Evolutionary conservation across 2,888 invertebrate genomes (phyloP).

Genomic region (Brenthis hecate): DNA sequence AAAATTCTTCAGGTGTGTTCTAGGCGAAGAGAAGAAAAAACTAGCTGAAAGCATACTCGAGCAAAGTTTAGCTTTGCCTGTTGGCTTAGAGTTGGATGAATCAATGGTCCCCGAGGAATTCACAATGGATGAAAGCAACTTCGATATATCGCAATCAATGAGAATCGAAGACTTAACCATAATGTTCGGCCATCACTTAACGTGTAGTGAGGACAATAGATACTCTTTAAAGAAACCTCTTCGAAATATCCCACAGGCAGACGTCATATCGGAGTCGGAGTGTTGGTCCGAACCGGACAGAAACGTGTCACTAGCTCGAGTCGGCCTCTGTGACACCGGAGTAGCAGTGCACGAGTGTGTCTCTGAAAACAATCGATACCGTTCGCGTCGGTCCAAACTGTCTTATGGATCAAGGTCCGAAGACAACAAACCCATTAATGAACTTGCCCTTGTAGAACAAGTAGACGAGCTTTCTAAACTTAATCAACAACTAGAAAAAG

Average conservation of each 20-base stretch:
- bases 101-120: constrained; percentile 74
- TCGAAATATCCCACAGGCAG: constrained; percentile 61
- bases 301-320: constrained; percentile 89
- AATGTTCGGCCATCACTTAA: constrained; percentile 75
- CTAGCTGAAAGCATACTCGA: constrained; percentile 76
- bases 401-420: constrained; percentile 71
- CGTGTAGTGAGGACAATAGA: constrained; percentile 59
- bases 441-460: constrained; percentile 81
- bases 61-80: constrained; percentile 75
- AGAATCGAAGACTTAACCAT: constrained; percentile 73
- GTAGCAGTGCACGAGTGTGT: constrained; percentile 54
- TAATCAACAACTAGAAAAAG: constrained; percentile 60
- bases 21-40: constrained; percentile 76
- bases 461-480: constrained; percentile 65
- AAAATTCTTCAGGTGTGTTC: constrained; percentile 65
- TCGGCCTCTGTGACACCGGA: constrained; percentile 82
- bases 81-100: constrained; percentile 74
- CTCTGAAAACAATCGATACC: constrained; percentile 62
- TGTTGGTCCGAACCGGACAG: constrained; percentile 94
- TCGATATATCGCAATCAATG: constrained; percentile 71
- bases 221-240: constrained; percentile 50
- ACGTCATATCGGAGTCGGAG: constrained; percentile 86
- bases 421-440: constrained; percentile 74
- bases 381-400: constrained; percentile 69
- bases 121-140: constrained; percentile 71